Base-by-base conservation (phyloP, 2,888 invertebrate genomes). In the Eupithecia pulchellata region DNA sequence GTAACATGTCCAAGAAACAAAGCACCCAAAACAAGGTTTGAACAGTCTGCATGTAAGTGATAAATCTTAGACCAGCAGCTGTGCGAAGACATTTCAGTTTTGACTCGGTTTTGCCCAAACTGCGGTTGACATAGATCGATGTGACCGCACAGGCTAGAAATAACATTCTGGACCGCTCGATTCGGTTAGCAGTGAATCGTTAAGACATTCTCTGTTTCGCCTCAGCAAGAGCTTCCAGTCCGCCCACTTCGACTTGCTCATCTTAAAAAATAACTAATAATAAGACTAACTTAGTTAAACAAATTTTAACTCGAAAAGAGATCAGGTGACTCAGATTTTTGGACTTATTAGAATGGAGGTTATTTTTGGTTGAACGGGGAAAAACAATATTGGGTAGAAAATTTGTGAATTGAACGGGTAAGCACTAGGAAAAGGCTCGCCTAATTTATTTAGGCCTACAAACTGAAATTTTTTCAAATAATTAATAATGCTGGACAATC, bases 111-210 rank as follows among this genome's bases (percentile, higher is more conserved):
- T 32, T 64, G 36, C 72, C 70, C 75, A 71, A 77, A 77, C 71
- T 74, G 76, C 36, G 68, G 69, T 64, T 74, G 78, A 78, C 78
- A 60, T 65, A 76, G 78, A 78, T 77, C 71, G 78, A 78, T 78
- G 78, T 25, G 75, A 74, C 73, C 73, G 63, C 78, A 73, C 71
- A 55, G 68, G 66, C 55, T 64, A 55, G 9, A 61, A 32, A 64
- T 30, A 8, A 65, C 63, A 30, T 32, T 6, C 64, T 32, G 47
- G 42, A 25, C 27, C 39, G 17, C 63, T 63, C 27, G 63, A 63
- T 27, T 63, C 63, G 63, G 63, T 39, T 27, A 17, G 13, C 14
- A 6, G 34, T 25, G 13, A 14, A 25, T 39, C 9, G 39, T 58
- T 30, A 11, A n/a, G 1, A 11, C 32, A 11, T 20, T 58, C 47